Conservation (phyloP, 1,140 invertebrate species). For the Globodera rostochiensis region DNA sequence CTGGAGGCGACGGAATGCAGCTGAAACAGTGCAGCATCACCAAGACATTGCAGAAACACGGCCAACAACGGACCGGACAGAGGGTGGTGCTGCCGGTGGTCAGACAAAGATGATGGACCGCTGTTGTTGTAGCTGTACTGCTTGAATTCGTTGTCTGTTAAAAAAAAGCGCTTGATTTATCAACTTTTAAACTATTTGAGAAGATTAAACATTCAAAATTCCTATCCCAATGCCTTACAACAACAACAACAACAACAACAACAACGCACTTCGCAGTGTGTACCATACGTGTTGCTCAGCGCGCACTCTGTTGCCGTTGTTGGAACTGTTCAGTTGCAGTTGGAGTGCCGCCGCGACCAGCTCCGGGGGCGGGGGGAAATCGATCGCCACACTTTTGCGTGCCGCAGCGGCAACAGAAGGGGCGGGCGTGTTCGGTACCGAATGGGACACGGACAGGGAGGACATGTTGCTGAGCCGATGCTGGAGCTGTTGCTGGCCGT, state of each 20-base stretch:
- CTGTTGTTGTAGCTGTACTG: background rate
- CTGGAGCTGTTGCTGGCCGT: background rate
- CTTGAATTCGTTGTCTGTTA: constrained; percentile 14
- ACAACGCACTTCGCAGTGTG: constrained; percentile 31
- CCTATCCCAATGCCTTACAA: no score
- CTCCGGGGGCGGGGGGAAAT: background rate
- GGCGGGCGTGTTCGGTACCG: constrained; percentile 4
- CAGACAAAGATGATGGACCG: background rate
- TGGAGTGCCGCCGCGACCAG: constrained; percentile 26
- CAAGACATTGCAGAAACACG: constrained; percentile 44
- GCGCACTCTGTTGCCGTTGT: constrained; percentile 3
- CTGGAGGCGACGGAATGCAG: constrained; percentile 24
- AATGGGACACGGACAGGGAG: constrained; percentile 32
- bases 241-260: background rate
- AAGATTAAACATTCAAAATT: background rate
- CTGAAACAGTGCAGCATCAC: constrained; percentile 39
- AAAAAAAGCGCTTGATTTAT: background rate
- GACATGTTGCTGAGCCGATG: constrained; percentile 41
- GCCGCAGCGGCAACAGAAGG: background rate
- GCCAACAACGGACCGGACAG: constrained; percentile 1
- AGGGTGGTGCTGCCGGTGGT: background rate
- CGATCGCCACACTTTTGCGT: background rate
- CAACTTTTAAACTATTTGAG: background rate
- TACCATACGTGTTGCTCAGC: constrained; percentile 43
- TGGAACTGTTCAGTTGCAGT: constrained; percentile 26